Percentiles rank a stretch among this genome's conserved stretches.
Evolutionary conservation across 30 jellyfish, hydroid and myxozoan genomes (phyloP).

Genomic region (Cassiopea andromeda): DNA sequence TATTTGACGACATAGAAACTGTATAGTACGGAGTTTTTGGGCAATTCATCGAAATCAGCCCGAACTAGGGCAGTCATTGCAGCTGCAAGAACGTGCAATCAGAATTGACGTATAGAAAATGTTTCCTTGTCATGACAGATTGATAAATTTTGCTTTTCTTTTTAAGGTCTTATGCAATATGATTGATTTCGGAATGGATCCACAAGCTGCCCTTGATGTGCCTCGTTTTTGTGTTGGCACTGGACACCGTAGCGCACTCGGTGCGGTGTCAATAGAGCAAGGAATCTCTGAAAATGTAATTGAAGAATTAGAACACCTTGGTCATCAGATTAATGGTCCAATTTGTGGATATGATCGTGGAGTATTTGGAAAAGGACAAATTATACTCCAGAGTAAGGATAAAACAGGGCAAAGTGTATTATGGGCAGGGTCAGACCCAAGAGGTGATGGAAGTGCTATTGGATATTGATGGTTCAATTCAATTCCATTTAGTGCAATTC

Average conservation of each 20-base stretch:
- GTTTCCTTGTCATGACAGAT: not conserved
- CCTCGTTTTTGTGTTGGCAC: slow-evolving; percentile 92
- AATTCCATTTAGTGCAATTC: too few relatives aligned
- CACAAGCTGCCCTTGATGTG: slow-evolving; percentile 80
- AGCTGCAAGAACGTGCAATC: not conserved
- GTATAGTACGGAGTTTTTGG: too few relatives aligned
- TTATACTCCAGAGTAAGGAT: slow-evolving; percentile 60
- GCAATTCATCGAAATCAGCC: too few relatives aligned
- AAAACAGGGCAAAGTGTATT: slow-evolving; percentile 59
- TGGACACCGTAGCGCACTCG: slow-evolving; percentile 75
- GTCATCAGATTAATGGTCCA: slow-evolving; percentile 78
- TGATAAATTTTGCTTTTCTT: not conserved
- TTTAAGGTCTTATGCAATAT: slow-evolving; percentile 84
- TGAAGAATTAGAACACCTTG: slow-evolving; percentile 73
- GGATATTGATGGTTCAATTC: slow-evolving; percentile 60
- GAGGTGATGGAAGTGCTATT: slow-evolving; percentile 93
- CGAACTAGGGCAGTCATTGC: too few relatives aligned
- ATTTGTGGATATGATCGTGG: slow-evolving; percentile 65
- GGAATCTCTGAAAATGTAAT: slow-evolving; percentile 76
- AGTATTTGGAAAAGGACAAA: slow-evolving; percentile 90
- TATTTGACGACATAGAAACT: too few relatives aligned
- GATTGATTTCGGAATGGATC: slow-evolving; percentile 92
- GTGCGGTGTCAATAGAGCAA: slow-evolving; percentile 74
- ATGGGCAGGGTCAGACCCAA: slow-evolving; percentile 98
- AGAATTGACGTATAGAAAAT: not conserved